Evolutionary conservation across 2,113 vertebrate species (phyloP).

Genomic region (Saguinus midas): DNA sequence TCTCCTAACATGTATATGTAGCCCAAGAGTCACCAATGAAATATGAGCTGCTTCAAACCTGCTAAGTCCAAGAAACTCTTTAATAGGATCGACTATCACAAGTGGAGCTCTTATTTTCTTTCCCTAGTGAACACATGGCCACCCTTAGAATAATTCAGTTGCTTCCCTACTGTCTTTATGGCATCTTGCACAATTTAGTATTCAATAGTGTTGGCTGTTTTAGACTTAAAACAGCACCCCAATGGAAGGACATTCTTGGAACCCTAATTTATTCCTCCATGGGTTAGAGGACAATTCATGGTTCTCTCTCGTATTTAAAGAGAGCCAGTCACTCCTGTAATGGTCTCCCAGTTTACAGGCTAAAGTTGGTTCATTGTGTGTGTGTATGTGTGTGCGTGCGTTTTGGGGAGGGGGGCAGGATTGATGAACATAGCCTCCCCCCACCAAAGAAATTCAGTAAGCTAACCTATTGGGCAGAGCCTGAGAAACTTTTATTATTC

Average conservation of each 20-base stretch:
- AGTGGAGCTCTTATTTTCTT: constrained; percentile 39
- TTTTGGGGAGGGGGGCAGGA: neutral
- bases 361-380: neutral
- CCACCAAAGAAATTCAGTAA: neutral
- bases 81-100: constrained; percentile 71
- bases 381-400: neutral
- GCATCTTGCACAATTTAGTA: constrained; percentile 18
- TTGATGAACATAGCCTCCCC: neutral
- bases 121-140: neutral
- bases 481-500: neutral
- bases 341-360: neutral
- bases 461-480: constrained; percentile 26
- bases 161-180: constrained; percentile 6
- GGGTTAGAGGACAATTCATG: constrained; percentile 2
- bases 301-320: constrained; percentile 46
- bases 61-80: constrained; percentile 72
- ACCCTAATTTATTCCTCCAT: neutral
- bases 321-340: neutral
- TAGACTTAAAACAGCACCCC: constrained; percentile 1
- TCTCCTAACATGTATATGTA: constrained; percentile 63
- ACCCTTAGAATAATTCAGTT: constrained; percentile 52
- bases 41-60: constrained; percentile 73
- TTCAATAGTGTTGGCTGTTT: neutral
- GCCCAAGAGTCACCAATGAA: constrained; percentile 76
- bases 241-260: neutral